Percentiles rank a stretch among this genome's conserved stretches.
phyloP scores from a whole-genome alignment of 1,140 invertebrate species.

The Grapholita molesta region DNA sequence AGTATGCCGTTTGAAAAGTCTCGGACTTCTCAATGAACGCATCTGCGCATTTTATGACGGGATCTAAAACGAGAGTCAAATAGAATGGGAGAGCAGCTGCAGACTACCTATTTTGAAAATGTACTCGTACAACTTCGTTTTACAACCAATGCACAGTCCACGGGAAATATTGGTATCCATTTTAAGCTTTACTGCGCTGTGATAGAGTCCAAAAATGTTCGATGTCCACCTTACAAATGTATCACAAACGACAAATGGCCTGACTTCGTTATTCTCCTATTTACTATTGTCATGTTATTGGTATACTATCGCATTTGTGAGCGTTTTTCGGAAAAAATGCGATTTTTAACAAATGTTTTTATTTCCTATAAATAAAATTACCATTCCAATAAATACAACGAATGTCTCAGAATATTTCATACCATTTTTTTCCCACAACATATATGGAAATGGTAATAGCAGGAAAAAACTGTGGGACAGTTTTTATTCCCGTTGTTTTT shows the following conservation, averaged over 20 bases:
- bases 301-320: not conserved
- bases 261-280: not conserved
- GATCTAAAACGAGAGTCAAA: not conserved
- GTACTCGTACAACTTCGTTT: not conserved
- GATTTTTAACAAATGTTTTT: too few species aligned
- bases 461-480: too few species aligned
- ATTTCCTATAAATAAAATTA: too few species aligned
- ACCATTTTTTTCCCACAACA: too few species aligned
- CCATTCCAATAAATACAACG: too few species aligned
- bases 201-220: not conserved
- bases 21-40: not conserved
- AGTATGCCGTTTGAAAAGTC: not conserved
- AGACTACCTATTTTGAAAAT: not conserved
- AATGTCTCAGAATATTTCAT: too few species aligned
- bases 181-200: not conserved
- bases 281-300: not conserved
- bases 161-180: not conserved
- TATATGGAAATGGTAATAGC: too few species aligned
- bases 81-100: constrained; percentile 3
- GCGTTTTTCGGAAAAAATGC: too few species aligned
- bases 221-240: not conserved
- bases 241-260: not conserved
- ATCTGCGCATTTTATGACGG: not conserved
- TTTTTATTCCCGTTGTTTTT: too few species aligned
- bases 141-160: not conserved